Conservation (phyloP, 1,140 invertebrate species). For the Paraescarpia echinospica region DNA sequence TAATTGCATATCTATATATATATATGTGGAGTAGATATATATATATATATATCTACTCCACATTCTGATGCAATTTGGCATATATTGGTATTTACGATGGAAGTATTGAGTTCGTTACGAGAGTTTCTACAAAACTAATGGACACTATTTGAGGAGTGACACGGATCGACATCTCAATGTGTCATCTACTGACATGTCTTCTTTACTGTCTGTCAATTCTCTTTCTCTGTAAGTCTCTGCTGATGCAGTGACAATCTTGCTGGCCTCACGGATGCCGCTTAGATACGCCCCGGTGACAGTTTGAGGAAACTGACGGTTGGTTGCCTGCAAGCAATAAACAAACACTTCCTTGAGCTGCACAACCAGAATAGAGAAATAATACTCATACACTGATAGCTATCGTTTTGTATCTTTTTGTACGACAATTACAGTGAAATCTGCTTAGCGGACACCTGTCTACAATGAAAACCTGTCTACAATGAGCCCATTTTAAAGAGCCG, state of each 20-base stretch:
- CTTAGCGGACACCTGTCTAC: too few species aligned
- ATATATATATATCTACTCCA: neutral
- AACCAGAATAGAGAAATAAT: conserved; percentile 29
- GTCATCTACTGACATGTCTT: neutral
- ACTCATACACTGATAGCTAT: conserved; percentile 17
- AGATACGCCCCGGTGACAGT: conserved; percentile 61
- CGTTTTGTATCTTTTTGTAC: neutral
- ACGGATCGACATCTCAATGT: neutral
- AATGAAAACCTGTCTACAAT: too few species aligned
- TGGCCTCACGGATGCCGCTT: conserved; percentile 58
- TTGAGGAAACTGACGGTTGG: conserved; percentile 58
- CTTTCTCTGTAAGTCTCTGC: neutral
- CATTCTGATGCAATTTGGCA: neutral
- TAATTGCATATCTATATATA: too few species aligned
- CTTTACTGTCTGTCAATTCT: neutral
- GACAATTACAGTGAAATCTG: too few species aligned
- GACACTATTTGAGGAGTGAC: neutral
- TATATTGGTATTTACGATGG: neutral
- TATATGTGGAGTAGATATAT: too few species aligned
- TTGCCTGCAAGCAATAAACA: conserved; percentile 48
- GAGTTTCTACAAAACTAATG: neutral
- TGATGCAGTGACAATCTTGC: conserved; percentile 42
- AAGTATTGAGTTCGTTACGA: neutral
- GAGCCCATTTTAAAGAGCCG: too few species aligned
- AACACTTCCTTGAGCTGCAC: conserved; percentile 20